These are phyloP conservation scores for Callinectes sapidus DNA, from an alignment of 2,888 invertebrate species.

Conservation along the genomic window DNA sequence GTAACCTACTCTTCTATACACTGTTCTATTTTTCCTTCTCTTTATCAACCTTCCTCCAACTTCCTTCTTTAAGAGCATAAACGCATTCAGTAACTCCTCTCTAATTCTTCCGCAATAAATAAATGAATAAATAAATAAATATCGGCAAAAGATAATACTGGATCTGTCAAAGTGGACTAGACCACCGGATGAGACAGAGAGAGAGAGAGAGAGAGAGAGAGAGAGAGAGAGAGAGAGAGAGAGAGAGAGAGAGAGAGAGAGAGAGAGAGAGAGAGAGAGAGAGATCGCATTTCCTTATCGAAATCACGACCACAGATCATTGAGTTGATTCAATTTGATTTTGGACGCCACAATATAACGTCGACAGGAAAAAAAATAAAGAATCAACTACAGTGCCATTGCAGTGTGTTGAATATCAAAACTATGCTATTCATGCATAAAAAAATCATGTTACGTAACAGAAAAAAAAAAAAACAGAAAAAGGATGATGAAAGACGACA, in stretches of 20 bases:
- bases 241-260: slow-evolving; percentile 32
- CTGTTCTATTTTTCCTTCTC: neutral
- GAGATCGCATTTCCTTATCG: neutral
- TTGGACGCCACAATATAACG: neutral
- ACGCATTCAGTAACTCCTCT: neutral
- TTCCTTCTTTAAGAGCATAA: neutral
- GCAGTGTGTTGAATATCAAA: too few relatives aligned
- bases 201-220: slow-evolving; percentile 41
- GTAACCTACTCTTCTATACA: neutral
- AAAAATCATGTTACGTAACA: too few relatives aligned
- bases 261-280: slow-evolving; percentile 15
- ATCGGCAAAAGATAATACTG: neutral
- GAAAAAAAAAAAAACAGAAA: too few relatives aligned
- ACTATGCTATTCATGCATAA: too few relatives aligned
- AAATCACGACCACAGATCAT: neutral
- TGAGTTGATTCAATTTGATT: neutral
- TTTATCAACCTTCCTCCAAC: neutral
- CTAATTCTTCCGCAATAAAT: too few relatives aligned
- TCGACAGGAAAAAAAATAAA: neutral
- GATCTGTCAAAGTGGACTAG: neutral
- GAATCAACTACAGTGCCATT: neutral
- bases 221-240: slow-evolving; percentile 38
- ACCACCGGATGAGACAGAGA: slow-evolving; percentile 9
- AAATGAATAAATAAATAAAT: neutral
- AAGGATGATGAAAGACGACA: neutral